A percentile compares a stretch with the other conserved stretches of the same genome.
These are phyloP conservation scores for Boloria selene DNA, from an alignment of 2,888 invertebrate species.

Conservation along the genomic window DNA sequence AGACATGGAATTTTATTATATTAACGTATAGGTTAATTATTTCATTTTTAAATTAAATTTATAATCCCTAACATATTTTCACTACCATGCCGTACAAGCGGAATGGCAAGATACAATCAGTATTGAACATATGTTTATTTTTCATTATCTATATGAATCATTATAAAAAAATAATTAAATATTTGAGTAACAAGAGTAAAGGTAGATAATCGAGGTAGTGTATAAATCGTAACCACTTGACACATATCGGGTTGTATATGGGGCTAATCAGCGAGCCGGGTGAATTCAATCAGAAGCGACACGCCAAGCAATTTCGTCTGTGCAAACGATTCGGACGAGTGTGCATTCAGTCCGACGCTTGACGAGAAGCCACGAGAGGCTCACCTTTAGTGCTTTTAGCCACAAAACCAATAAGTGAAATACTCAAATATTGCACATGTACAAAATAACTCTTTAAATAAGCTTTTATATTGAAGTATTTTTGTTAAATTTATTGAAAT, in stretches of 20 bases:
- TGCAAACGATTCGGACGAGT: conserved; percentile 69
- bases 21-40: too few species aligned
- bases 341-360: conserved; percentile 68
- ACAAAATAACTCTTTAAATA: neutral
- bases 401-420: conserved; percentile 50
- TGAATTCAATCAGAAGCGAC: conserved; percentile 65
- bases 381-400: conserved; percentile 55
- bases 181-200: neutral
- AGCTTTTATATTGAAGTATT: neutral
- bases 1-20: too few species aligned
- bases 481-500: neutral
- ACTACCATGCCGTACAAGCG: too few species aligned
- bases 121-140: neutral
- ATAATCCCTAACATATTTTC: too few species aligned
- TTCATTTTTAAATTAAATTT: too few species aligned
- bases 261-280: conserved; percentile 61
- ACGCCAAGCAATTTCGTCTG: conserved; percentile 73
- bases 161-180: neutral
- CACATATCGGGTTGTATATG: conserved; percentile 68
- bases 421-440: conserved; percentile 30
- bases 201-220: conserved; percentile 4
- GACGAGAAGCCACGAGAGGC: conserved; percentile 60
- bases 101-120: too few species aligned
- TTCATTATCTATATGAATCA: too few species aligned
- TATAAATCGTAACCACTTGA: conserved; percentile 53